phyloP scores from a whole-genome alignment of 2,888 invertebrate genomes.

The Nephrotoma flavescens region DNA sequence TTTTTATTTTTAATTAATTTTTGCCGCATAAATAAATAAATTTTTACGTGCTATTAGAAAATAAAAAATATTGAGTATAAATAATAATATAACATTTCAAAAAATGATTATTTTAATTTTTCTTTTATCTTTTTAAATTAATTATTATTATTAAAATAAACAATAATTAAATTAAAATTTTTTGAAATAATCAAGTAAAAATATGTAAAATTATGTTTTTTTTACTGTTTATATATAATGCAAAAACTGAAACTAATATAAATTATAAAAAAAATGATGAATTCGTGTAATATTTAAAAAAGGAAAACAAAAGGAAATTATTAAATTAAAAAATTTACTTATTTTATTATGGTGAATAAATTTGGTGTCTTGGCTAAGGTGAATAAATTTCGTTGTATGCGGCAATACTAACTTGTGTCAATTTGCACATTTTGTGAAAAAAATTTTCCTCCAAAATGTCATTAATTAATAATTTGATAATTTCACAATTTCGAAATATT shows the following conservation, averaged over 20 bases:
- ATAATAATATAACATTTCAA: not conserved
- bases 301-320: not conserved
- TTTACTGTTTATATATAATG: not conserved
- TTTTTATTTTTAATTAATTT: not conserved
- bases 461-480: not conserved
- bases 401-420: not conserved
- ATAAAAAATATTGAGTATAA: not conserved
- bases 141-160: not conserved
- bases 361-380: not conserved
- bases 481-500: not conserved
- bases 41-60: not conserved
- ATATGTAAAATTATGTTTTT: not conserved
- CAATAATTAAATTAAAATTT: not conserved
- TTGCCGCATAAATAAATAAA: not conserved
- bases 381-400: not conserved
- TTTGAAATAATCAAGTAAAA: not conserved
- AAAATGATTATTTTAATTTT: not conserved
- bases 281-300: not conserved
- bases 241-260: not conserved
- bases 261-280: not conserved
- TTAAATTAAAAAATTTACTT: not conserved
- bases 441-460: not conserved
- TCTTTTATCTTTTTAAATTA: not conserved
- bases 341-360: not conserved
- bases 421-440: not conserved